phyloP scores from a whole-genome alignment of 2,113 vertebrate genomes.

The Larimichthys polyactis region DNA sequence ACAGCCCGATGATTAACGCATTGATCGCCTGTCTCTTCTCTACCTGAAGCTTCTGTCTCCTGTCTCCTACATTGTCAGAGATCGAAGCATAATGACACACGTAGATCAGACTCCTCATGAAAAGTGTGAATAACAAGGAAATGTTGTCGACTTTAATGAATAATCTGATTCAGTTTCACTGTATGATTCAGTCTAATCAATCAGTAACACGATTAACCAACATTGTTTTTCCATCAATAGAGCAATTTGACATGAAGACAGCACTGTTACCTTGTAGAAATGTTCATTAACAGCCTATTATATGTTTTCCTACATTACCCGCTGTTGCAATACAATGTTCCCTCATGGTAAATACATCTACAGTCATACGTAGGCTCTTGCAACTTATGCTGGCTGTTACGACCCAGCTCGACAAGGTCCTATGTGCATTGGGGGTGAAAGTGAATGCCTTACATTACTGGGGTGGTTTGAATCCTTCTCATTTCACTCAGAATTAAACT shows the following conservation, averaged over 20 bases:
- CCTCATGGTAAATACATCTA: background rate
- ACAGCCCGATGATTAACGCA: slow-evolving; percentile 9
- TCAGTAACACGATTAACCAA: background rate
- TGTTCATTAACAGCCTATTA: background rate
- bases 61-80: background rate
- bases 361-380: too few relatives aligned
- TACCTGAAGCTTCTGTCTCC: slow-evolving; percentile 2
- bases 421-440: too few relatives aligned
- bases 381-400: too few relatives aligned
- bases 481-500: too few relatives aligned
- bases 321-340: too few relatives aligned
- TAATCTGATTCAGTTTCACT: background rate
- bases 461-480: too few relatives aligned
- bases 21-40: slow-evolving; percentile 23
- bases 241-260: background rate
- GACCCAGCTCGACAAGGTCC: too few relatives aligned
- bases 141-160: background rate
- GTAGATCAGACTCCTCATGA: background rate
- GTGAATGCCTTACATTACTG: too few relatives aligned
- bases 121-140: background rate
- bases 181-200: background rate
- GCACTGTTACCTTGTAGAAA: background rate
- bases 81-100: background rate
- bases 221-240: background rate
- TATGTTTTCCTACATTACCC: background rate